Evolutionary conservation across 2,888 invertebrate species (phyloP).

Genomic region (Entomobrya proxima): DNA sequence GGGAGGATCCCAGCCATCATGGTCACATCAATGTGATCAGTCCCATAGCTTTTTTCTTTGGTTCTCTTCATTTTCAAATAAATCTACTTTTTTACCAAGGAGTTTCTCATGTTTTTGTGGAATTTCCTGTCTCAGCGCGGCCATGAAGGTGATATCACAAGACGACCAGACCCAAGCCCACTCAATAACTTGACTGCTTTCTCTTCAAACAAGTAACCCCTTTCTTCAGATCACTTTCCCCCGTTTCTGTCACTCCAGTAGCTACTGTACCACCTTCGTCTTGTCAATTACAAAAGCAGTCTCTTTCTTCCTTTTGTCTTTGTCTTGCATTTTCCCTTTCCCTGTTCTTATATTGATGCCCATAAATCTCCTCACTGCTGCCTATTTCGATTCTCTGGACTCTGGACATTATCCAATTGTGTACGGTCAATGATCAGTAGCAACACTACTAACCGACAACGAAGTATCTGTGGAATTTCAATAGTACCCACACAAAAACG

Average conservation of each 20-base stretch:
- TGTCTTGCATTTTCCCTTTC: background rate
- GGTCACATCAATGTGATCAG: background rate
- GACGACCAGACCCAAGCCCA: background rate
- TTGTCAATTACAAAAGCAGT: conserved; percentile 22
- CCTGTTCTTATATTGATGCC: background rate
- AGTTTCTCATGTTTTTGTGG: background rate
- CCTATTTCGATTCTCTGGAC: background rate
- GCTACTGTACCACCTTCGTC: background rate
- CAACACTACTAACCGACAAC: background rate
- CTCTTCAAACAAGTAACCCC: background rate
- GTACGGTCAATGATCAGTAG: conserved; percentile 40
- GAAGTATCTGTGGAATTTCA: background rate
- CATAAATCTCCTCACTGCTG: conserved; percentile 38
- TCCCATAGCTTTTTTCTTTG: background rate
- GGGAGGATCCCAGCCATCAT: background rate
- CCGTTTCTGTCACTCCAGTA: background rate
- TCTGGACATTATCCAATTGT: conserved; percentile 58
- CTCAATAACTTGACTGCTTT: background rate
- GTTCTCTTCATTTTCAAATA: background rate
- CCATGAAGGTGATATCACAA: background rate
- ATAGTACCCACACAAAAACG: background rate
- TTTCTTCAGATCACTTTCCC: background rate
- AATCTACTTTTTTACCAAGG: background rate
- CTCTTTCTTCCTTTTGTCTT: background rate
- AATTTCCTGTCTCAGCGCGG: background rate